These are phyloP conservation scores for Apocheima hispidaria DNA, from an alignment of 2,888 invertebrate species.

Conservation along the genomic window DNA sequence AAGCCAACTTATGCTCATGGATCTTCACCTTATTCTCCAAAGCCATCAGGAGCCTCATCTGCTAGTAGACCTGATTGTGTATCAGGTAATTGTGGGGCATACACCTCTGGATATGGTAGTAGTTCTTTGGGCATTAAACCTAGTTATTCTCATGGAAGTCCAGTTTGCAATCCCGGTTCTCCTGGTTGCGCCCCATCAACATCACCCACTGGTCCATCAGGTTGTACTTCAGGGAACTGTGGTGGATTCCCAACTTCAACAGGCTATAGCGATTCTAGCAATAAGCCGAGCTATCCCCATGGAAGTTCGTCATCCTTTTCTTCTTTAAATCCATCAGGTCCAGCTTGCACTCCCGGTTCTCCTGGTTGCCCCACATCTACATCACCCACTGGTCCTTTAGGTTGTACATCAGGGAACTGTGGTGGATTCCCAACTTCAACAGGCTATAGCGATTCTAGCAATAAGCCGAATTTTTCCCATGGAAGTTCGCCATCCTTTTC, in stretches of 20 bases:
- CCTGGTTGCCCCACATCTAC: slow-evolving; percentile 9
- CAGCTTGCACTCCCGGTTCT: slow-evolving; percentile 27
- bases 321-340: neutral
- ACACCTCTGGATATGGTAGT: neutral
- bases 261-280: neutral
- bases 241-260: neutral
- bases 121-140: neutral
- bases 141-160: neutral
- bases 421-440: slow-evolving; percentile 2
- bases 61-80: neutral
- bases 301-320: neutral
- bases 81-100: slow-evolving; percentile 1
- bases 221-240: slow-evolving; percentile 7
- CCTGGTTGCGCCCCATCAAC: neutral
- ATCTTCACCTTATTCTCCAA: slow-evolving; percentile 4
- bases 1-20: slow-evolving; percentile 24
- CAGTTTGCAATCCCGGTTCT: slow-evolving; percentile 1
- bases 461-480: slow-evolving; percentile 10
- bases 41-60: neutral
- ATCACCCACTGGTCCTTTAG: slow-evolving; percentile 13
- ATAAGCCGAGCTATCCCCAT: slow-evolving; percentile 7
- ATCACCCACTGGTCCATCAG: neutral
- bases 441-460: slow-evolving; percentile 8
- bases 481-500: slow-evolving; percentile 3
- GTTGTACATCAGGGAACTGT: slow-evolving; percentile 18